Percentiles rank a stretch among this genome's conserved stretches.
These are phyloP conservation scores for Artemisiospiza belli DNA, from an alignment of 2,113 vertebrate species.

Conservation along the genomic window DNA sequence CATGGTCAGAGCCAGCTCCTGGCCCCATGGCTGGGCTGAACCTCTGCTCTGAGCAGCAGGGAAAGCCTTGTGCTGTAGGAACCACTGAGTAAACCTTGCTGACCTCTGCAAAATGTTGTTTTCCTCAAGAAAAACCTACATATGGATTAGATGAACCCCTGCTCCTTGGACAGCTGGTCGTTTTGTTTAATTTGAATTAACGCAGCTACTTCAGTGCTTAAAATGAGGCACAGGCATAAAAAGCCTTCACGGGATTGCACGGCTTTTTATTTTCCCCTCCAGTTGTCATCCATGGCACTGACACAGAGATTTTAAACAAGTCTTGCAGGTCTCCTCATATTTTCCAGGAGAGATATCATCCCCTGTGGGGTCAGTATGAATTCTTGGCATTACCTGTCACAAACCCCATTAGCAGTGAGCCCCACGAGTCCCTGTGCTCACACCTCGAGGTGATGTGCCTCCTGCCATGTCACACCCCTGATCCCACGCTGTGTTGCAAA, in stretches of 20 bases:
- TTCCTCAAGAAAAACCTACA: not conserved
- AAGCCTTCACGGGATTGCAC: not conserved
- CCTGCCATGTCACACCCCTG: not conserved
- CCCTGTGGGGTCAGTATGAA: not conserved
- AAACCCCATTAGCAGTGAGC: not conserved
- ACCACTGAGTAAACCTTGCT: not conserved
- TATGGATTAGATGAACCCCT: not conserved
- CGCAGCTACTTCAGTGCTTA: not conserved
- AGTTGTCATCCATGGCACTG: not conserved
- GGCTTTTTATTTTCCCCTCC: not conserved
- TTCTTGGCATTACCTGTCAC: not conserved
- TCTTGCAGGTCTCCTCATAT: not conserved
- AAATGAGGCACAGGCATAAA: not conserved
- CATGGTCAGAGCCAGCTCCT: accelerated
- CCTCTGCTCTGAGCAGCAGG: not conserved
- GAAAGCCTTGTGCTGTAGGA: not conserved
- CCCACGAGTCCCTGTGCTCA: accelerated
- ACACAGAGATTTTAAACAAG: not conserved
- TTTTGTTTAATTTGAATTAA: not conserved
- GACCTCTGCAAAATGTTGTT: constrained; percentile 8
- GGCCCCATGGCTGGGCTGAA: accelerated
- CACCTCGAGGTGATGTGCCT: not conserved
- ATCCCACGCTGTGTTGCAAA: not conserved
- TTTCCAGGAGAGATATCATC: not conserved
- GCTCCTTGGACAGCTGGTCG: not conserved